Evolutionary conservation across 2,797 vertebrate genomes (phyloP), one percentile per base, ranked within the genome.

Genomic region (Falco peregrinus): DNA sequence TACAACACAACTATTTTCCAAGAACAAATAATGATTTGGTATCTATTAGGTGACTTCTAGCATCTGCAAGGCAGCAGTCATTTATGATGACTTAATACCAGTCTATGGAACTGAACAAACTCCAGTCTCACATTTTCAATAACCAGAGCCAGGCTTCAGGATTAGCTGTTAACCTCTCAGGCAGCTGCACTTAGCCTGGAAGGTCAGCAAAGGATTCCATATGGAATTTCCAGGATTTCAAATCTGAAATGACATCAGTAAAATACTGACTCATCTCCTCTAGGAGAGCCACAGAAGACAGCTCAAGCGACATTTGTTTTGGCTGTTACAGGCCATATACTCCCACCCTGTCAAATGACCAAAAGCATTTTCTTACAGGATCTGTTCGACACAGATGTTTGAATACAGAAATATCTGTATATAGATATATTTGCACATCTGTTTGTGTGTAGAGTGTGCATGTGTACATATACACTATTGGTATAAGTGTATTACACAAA

Each of bases 171-270:
- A 79, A 82, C 74, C 74, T 90, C 76, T 41, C 0, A 0, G 37
- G 48, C 74, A 87, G 94, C 37, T 61, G 80, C 35, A n/a, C 57
- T 92, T 64, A 77, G 71, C 68, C 76, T 81, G 61, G 51, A 91
- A 39, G 17, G 41, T 21, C 91, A 90, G 50, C 54, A 65, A 68
- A 91, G 53, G 74, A 45, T 76, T 63, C 48, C 35, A 35, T 35
- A 35, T 35, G 35, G 35, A 35, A 35, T 35, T 35, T 35, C 31
- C 69, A 86, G 53, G 29, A 90, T 43, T 71, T 43, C 47, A 65
- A 11, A 50, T 14, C 35, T 56, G 50, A 87, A 80, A 26, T 59
- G 35, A 69, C 70, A 84, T 26, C 77, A 87, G 54, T 35, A 59
- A 48, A 73, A 77, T 11, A 47, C 24, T 31, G 53, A 87, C 47